Evolutionary conservation across 2,888 invertebrate genomes (phyloP).

Genomic region (Xestia c-nigrum): DNA sequence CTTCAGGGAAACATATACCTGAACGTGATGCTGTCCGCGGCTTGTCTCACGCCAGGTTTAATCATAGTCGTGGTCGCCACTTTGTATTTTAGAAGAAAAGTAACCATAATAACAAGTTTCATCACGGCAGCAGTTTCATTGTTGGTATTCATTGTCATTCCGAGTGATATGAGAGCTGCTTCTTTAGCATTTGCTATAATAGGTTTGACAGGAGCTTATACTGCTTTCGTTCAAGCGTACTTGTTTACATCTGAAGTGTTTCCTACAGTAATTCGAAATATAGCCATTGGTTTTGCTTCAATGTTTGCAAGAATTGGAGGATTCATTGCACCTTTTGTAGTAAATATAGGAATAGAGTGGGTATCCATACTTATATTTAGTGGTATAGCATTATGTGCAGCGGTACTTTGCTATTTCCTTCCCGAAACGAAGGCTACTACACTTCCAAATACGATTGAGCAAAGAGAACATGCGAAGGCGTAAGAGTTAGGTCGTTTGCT

Average conservation of each 20-base stretch:
- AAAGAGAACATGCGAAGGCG: slow-evolving; percentile 72
- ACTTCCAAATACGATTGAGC: slow-evolving; percentile 81
- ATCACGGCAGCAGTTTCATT: slow-evolving; percentile 77
- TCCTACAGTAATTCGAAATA: slow-evolving; percentile 94
- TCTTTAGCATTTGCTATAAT: slow-evolving; percentile 93
- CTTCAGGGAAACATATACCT: slow-evolving; percentile 94
- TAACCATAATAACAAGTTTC: slow-evolving; percentile 78
- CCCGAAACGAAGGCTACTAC: slow-evolving; percentile 84
- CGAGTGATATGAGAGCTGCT: slow-evolving; percentile 72
- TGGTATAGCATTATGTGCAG: slow-evolving; percentile 77
- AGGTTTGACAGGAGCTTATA: slow-evolving; percentile 94
- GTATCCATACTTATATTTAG: slow-evolving; percentile 72
- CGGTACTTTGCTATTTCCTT: slow-evolving; percentile 79
- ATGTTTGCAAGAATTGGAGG: slow-evolving; percentile 93
- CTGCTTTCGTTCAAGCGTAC: slow-evolving; percentile 92
- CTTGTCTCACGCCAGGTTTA: slow-evolving; percentile 76
- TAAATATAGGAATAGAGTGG: slow-evolving; percentile 88
- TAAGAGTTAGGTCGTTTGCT: slow-evolving; percentile 7
- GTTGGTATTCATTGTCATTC: slow-evolving; percentile 78
- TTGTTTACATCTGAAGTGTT: slow-evolving; percentile 95
- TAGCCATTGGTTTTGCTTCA: slow-evolving; percentile 93
- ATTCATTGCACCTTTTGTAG: slow-evolving; percentile 93
- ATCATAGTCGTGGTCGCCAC: slow-evolving; percentile 77
- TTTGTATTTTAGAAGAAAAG: slow-evolving; percentile 78
- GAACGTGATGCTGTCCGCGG: slow-evolving; percentile 94